Conservation (phyloP, 2,797 vertebrate genomes). For the Hemitrygon akajei region DNA sequence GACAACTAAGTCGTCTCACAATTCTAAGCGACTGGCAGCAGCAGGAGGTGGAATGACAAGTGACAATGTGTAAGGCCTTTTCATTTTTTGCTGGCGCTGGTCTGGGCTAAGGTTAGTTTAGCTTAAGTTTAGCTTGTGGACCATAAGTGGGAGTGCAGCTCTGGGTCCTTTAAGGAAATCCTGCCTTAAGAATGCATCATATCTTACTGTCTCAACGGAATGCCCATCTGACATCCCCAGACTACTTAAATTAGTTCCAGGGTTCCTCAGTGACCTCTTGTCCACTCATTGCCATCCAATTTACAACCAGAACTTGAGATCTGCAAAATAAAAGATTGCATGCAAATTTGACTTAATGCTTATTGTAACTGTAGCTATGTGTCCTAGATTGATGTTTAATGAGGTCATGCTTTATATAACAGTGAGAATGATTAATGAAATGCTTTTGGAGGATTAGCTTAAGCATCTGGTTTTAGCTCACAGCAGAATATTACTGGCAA, state of each 20-base stretch:
- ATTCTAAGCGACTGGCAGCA: background rate
- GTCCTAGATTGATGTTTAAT: slow-evolving; percentile 13
- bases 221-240: background rate
- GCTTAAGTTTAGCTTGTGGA: background rate
- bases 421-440: slow-evolving; percentile 26
- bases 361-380: background rate
- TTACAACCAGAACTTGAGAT: background rate
- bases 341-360: background rate
- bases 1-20: too few relatives aligned
- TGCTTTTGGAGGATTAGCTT: slow-evolving; percentile 28
- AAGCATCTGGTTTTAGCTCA: slow-evolving; percentile 28
- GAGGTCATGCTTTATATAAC: slow-evolving; percentile 29
- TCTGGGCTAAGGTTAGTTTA: too few relatives aligned
- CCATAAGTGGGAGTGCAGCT: background rate
- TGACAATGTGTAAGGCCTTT: background rate
- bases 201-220: background rate
- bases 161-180: background rate
- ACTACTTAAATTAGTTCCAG: background rate
- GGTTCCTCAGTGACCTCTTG: background rate
- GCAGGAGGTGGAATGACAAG: background rate
- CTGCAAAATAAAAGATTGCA: slow-evolving; percentile 2
- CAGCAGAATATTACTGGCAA: slow-evolving; percentile 32
- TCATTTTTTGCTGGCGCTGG: background rate
- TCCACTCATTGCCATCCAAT: background rate
- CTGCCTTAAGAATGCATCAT: background rate